These are phyloP conservation scores for Chlorospingus semifuscus DNA, from an alignment of 2,797 vertebrate genomes.

Conservation along the genomic window DNA sequence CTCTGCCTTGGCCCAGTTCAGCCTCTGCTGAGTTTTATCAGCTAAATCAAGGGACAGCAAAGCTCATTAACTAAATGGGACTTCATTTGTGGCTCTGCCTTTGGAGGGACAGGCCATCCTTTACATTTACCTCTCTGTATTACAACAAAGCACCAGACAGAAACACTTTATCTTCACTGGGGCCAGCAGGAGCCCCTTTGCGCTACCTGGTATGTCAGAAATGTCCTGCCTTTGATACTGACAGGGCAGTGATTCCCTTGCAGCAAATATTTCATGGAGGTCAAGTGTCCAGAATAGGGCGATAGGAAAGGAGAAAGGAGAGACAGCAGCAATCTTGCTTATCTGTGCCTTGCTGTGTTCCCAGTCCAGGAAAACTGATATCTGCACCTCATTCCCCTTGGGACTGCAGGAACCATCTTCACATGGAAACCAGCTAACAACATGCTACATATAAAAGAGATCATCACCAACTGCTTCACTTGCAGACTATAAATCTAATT, in stretches of 20 bases:
- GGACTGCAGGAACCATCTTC: not conserved
- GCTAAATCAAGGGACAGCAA: not conserved
- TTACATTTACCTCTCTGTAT: not conserved
- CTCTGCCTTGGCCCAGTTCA: not conserved
- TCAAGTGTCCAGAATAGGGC: not conserved
- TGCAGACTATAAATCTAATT: conserved; percentile 65
- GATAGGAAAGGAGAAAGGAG: not conserved
- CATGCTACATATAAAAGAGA: not conserved
- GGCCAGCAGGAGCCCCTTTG: not conserved
- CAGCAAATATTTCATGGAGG: not conserved
- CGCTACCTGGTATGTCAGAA: not conserved
- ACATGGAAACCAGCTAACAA: conserved; percentile 1
- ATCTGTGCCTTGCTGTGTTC: conserved; percentile 12
- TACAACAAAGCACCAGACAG: not conserved
- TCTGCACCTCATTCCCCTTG: not conserved
- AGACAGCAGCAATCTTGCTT: conserved; percentile 9
- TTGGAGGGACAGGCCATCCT: not conserved
- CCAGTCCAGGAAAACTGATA: not conserved
- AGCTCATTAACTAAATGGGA: not conserved
- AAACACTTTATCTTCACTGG: not conserved
- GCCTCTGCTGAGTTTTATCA: not conserved
- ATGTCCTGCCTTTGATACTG: not conserved
- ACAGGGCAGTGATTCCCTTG: conserved; percentile 10
- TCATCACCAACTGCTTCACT: conserved; percentile 21
- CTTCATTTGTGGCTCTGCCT: not conserved